Base-by-base conservation (phyloP, 2,113 vertebrate genomes). In the Zapus hudsonius region DNA sequence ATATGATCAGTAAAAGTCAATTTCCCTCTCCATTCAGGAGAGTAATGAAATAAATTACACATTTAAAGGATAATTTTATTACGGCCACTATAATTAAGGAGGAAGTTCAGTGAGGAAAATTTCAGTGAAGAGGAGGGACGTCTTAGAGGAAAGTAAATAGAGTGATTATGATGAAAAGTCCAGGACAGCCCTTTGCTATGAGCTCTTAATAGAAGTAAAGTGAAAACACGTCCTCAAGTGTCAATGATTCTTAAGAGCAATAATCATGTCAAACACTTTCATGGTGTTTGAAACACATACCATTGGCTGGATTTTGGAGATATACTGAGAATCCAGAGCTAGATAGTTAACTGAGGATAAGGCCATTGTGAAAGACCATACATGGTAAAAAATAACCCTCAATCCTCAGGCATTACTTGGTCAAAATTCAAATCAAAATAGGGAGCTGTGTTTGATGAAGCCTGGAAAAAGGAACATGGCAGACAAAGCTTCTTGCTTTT, bases 151-250 rank as follows among this genome's bases (percentile, higher is more conserved):
- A 17, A 5, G 1, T 61, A 81, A 84, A 76, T 13, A 84, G 66
- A 7, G 1, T 3, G 20, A 19, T 79, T 36, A 36, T 40, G 16
- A 20, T 9, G 5, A 47, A 64, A 47, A 7, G 15, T n/a, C n/a
- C 4, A 87, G 0, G 0, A 0, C 0, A 7, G 9, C 72, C 6
- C 29, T 87, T 87, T 76, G 1, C 23, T 42, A 5, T 61, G 25
- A 80, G 27, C 1, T 0, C 63, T 80, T 57, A 59, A 31, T 59
- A 10, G 29, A 78, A 78, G 64, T 20, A 33, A 79, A 66, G 9
- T n/a, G 1, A 0, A 40, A 7, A 38, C 1, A 16, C 55, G 63
- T 69, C 81, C n/a, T 84, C 38, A 47, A n/a, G 3, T 11, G n/a
- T 29, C 22, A 31, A 6, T 90, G 5, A 13, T 44, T 76, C 31